Base-by-base conservation (phyloP, 2,797 vertebrate species). In the Parotocinclus haroldoi region DNA sequence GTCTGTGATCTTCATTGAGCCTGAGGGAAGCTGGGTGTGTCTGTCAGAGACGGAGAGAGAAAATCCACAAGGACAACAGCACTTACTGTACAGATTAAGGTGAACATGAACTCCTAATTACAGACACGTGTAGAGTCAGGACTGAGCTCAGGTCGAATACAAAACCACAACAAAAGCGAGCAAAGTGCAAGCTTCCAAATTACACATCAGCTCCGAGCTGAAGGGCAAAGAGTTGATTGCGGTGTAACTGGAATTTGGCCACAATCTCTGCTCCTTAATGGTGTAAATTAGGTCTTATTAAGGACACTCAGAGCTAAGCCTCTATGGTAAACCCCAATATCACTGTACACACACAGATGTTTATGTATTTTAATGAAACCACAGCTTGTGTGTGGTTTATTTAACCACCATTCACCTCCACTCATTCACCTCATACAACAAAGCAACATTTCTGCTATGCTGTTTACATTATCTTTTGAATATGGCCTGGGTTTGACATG, bases 1-100 rank as follows among this genome's bases (percentile, higher is more conserved):
- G 66, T 93, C 89, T 0, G 87, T 84, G 81, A 99, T 95, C 85
- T 89, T 96, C 93, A 99, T 89, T 7, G 96, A 96, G 13, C 96
- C 96, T 7, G 95, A 95, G 68, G 94, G 79, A 19, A 96, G 91
- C 80, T 94, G 93, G 17, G 75, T 87, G 83, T 99, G 94, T 77
- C 97, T 99, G 81, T 71, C 82, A 91, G 61, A 46, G 40, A 62
- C 36, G 39, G 10, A 37, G 13, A 10, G n/a, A n/a, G n/a, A n/a
- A n/a, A 11, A 10, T 54, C n/a, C n/a, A n/a, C n/a, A n/a, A n/a
- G 51, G 12, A 37, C 11, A 12, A 39, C 10, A 52, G 50, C 8
- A 42, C n/a, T 70, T 56, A 52, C 69, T 13, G 60, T 17, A 18
- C 14, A 60, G 46, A 68, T 27, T 42, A 17, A 8, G 13, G 48